A percentile compares a stretch with the other conserved stretches of the same genome.
Conservation (phyloP, 2,113 vertebrate species). For the Hepsetus odoe region DNA sequence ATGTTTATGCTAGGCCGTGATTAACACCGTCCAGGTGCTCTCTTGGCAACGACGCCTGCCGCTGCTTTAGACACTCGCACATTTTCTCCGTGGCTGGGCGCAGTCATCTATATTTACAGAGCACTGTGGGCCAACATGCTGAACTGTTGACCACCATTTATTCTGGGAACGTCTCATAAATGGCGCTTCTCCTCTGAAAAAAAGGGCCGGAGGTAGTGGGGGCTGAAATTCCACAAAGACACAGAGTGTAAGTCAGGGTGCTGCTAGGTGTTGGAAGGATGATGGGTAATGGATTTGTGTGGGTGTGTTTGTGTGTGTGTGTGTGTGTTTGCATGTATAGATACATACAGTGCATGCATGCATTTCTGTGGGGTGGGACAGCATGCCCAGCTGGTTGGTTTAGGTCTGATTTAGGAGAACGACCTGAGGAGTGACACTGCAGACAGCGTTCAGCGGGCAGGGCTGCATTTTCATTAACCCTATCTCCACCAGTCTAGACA, state of each 20-base stretch:
- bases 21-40: conserved; percentile 96
- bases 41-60: conserved; percentile 75
- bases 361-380: conserved; percentile 53
- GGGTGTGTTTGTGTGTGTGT: not conserved
- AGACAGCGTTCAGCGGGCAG: conserved; percentile 64
- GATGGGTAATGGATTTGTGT: not conserved
- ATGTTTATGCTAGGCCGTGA: conserved; percentile 89
- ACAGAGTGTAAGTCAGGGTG: conserved; percentile 22
- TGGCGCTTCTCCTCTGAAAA: conserved; percentile 51
- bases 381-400: conserved; percentile 27
- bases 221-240: conserved; percentile 45
- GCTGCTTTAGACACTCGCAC: conserved; percentile 74
- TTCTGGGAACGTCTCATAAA: conserved; percentile 75
- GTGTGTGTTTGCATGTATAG: conserved; percentile 20
- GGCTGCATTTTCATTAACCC: conserved; percentile 73
- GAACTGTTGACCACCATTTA: conserved; percentile 84
- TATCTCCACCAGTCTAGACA: conserved; percentile 80
- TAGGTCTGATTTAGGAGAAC: conserved; percentile 37
- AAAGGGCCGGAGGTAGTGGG: conserved; percentile 28
- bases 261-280: not conserved
- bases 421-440: conserved; percentile 63
- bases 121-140: conserved; percentile 68
- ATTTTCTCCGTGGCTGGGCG: conserved; percentile 73
- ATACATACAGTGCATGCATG: not conserved
- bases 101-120: conserved; percentile 76